Evolutionary conservation across 2,888 invertebrate species (phyloP).

Genomic region (Zygothrica quintamaculata): DNA sequence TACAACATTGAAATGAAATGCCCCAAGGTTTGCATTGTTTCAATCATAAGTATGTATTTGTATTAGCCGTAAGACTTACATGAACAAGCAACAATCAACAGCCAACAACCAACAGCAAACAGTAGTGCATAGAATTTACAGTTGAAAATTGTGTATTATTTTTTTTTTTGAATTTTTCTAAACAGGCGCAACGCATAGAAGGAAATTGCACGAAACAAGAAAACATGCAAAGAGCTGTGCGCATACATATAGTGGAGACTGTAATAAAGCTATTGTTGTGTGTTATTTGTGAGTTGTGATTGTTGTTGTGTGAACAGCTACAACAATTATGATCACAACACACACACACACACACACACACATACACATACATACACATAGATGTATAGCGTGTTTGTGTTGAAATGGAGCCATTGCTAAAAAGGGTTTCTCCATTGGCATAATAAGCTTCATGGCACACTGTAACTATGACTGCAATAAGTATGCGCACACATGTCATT

Average conservation of each 20-base stretch:
- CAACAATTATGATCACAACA: conserved; percentile 70
- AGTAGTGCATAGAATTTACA: conserved; percentile 62
- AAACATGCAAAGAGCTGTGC: conserved; percentile 28
- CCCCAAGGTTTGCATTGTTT: conserved; percentile 35
- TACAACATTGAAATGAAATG: conserved; percentile 43
- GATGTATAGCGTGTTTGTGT: conserved; percentile 45
- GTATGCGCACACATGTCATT: conserved; percentile 31
- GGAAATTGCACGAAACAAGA: conserved; percentile 3
- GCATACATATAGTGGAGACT: conserved; percentile 25
- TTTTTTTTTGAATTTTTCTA: conserved; percentile 64
- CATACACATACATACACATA: conserved; percentile 11
- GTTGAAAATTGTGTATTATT: too few relatives aligned
- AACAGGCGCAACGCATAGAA: conserved; percentile 43
- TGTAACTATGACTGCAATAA: conserved; percentile 23
- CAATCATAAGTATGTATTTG: conserved; percentile 53
- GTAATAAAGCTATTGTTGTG: conserved; percentile 47
- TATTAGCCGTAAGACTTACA: conserved; percentile 62
- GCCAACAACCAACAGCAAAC: background rate
- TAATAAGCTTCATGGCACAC: conserved; percentile 51
- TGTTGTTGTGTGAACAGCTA: conserved; percentile 45
- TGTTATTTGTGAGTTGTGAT: conserved; percentile 24
- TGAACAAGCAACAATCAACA: conserved; percentile 33
- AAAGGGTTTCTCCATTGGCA: conserved; percentile 40
- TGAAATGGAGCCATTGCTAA: conserved; percentile 59
- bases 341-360: conserved; percentile 24